Evolutionary conservation across 1,140 invertebrate species (phyloP).

Genomic region (Catajapyx aquilonaris): DNA sequence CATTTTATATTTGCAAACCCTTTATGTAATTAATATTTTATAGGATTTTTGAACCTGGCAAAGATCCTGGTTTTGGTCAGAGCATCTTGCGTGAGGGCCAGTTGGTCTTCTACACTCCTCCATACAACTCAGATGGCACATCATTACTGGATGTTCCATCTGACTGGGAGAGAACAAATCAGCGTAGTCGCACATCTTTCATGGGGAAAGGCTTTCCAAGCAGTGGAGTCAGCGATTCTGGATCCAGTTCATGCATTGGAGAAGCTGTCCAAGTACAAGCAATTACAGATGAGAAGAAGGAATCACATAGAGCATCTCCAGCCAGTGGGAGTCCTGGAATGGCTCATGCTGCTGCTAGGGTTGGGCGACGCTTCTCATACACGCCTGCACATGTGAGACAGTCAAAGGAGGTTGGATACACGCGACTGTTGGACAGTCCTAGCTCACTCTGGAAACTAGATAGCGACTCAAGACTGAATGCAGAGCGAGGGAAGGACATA

Average conservation of each 20-base stretch:
- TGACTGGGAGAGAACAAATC: neutral
- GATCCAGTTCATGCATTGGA: too few relatives aligned
- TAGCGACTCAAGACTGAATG: slow-evolving; percentile 48
- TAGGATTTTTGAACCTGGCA: slow-evolving; percentile 36
- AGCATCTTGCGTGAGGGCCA: slow-evolving; percentile 72
- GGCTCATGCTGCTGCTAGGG: too few relatives aligned
- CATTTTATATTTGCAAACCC: too few relatives aligned
- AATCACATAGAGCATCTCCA: too few relatives aligned
- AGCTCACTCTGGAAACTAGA: slow-evolving; percentile 40
- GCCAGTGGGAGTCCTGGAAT: too few relatives aligned
- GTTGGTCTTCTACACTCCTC: slow-evolving; percentile 75
- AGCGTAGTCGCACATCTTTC: too few relatives aligned
- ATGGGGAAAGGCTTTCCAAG: too few relatives aligned
- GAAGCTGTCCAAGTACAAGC: too few relatives aligned
- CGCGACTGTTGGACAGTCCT: slow-evolving; percentile 39
- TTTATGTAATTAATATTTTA: too few relatives aligned
- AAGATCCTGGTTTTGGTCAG: slow-evolving; percentile 72
- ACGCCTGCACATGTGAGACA: neutral
- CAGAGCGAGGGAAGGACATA: slow-evolving; percentile 36
- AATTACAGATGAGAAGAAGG: too few relatives aligned
- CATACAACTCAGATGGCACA: slow-evolving; percentile 58
- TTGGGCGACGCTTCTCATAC: neutral
- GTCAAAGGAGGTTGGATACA: slow-evolving; percentile 45
- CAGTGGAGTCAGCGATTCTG: too few relatives aligned
- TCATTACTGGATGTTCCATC: slow-evolving; percentile 36